These are phyloP conservation scores for Tiliacea aurago DNA, from an alignment of 2,888 invertebrate genomes.

Conservation along the genomic window DNA sequence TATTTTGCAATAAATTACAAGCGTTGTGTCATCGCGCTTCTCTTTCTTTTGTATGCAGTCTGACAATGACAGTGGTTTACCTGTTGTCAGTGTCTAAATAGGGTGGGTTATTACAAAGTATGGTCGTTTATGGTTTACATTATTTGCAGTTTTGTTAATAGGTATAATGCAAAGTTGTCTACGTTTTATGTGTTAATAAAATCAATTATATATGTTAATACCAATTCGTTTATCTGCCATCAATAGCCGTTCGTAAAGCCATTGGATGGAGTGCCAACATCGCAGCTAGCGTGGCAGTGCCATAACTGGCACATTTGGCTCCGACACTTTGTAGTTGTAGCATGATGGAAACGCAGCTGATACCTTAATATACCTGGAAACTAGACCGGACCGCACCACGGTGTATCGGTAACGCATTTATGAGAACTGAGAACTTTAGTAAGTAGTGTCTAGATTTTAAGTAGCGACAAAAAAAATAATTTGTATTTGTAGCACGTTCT, in stretches of 20 bases:
- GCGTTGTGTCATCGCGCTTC: too few relatives aligned
- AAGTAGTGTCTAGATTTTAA: neutral
- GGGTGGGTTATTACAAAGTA: neutral
- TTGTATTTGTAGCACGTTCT: neutral
- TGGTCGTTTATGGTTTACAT: neutral
- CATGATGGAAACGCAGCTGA: constrained; percentile 20
- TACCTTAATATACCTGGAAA: constrained; percentile 25
- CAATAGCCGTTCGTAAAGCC: neutral
- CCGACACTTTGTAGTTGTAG: neutral
- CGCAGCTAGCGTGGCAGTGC: constrained; percentile 4
- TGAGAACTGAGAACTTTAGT: neutral
- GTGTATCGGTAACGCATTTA: neutral
- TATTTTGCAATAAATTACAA: too few relatives aligned
- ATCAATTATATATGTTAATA: neutral
- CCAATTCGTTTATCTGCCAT: constrained; percentile 12
- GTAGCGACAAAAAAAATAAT: neutral
- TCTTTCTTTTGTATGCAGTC: too few relatives aligned
- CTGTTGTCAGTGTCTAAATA: too few relatives aligned
- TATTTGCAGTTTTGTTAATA: constrained; percentile 9
- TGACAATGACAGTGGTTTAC: too few relatives aligned
- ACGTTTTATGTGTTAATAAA: neutral
- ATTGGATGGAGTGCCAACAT: constrained; percentile 39
- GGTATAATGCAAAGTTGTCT: neutral
- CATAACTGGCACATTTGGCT: constrained; percentile 52
- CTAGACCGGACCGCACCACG: neutral